Conservation (phyloP, 2,888 invertebrate genomes). For the Cabera pusaria region DNA sequence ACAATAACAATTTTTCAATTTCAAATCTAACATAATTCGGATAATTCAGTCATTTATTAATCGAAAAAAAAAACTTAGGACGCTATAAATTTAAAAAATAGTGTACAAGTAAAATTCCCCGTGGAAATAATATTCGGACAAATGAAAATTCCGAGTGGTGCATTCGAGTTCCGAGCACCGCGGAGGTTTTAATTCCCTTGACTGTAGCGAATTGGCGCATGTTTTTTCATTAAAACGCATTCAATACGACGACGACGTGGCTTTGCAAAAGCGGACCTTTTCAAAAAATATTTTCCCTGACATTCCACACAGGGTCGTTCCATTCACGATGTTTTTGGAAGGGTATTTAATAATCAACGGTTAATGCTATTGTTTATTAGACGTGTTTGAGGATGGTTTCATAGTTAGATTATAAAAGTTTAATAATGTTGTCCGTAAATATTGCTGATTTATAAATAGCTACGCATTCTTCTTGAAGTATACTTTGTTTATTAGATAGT, state of each 20-base stretch:
- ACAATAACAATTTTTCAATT: too few relatives aligned
- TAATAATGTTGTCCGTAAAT: too few relatives aligned
- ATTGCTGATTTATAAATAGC: too few relatives aligned
- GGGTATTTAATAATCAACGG: constrained; percentile 51
- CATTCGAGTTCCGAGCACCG: constrained; percentile 63
- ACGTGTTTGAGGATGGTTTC: constrained; percentile 9
- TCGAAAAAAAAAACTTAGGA: constrained; percentile 46
- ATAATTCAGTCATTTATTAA: constrained; percentile 52
- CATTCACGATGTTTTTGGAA: constrained; percentile 60
- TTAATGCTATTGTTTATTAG: constrained; percentile 31
- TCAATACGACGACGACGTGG: constrained; percentile 80
- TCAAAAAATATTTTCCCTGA: constrained; percentile 77
- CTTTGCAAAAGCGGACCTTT: constrained; percentile 79
- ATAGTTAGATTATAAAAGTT: constrained; percentile 7
- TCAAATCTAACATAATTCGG: constrained; percentile 4
- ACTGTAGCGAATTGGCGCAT: constrained; percentile 81
- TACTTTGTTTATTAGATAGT: too few relatives aligned
- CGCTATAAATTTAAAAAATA: constrained; percentile 57
- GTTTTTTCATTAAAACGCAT: constrained; percentile 84
- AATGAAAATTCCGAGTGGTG: constrained; percentile 74
- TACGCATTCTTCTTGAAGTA: too few relatives aligned
- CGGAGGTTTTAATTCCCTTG: constrained; percentile 80
- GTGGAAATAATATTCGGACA: constrained; percentile 75
- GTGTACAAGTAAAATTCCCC: constrained; percentile 53
- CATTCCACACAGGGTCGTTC: constrained; percentile 64